Percentiles rank a stretch among this genome's conserved stretches.
Evolutionary conservation across 1,140 invertebrate genomes (phyloP).

Genomic region (Leptestheria dahalacensis): DNA sequence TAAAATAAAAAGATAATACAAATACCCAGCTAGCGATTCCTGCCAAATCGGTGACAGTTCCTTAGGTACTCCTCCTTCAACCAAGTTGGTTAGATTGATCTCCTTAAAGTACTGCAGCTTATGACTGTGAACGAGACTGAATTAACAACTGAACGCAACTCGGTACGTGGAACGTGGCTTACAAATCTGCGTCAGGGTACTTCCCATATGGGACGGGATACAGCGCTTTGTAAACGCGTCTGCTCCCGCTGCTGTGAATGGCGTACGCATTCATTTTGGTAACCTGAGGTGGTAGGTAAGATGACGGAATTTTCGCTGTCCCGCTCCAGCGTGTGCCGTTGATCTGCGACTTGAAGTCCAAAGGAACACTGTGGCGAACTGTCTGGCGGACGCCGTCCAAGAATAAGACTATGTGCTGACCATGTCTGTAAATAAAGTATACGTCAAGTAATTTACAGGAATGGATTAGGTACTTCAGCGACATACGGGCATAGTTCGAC

Average conservation of each 20-base stretch:
- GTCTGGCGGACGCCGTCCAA: conserved; percentile 29
- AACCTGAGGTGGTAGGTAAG: conserved; percentile 31
- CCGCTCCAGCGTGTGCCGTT: conserved; percentile 27
- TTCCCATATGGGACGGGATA: conserved; percentile 31
- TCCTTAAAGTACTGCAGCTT: background rate
- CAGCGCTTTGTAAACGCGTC: conserved; percentile 33
- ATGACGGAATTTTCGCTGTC: conserved; percentile 27
- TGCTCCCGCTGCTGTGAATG: conserved; percentile 33
- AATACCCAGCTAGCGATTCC: background rate
- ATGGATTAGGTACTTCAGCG: background rate
- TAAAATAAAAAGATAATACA: background rate
- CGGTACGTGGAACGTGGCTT: conserved; percentile 13
- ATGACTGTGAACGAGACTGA: background rate
- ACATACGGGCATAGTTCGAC: conserved; percentile 35
- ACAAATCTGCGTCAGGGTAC: conserved; percentile 34
- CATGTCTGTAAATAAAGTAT: conserved; percentile 18
- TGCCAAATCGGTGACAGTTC: background rate
- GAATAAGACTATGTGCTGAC: conserved; percentile 33
- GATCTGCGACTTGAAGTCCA: conserved; percentile 24
- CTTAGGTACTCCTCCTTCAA: background rate
- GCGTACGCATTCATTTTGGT: conserved; percentile 40
- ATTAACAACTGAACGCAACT: background rate
- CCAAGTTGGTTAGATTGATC: background rate
- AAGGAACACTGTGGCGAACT: conserved; percentile 25
- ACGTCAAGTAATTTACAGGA: background rate